Evolutionary conservation across 2,797 vertebrate species (phyloP).

Genomic region (Phoebastria nigripes): DNA sequence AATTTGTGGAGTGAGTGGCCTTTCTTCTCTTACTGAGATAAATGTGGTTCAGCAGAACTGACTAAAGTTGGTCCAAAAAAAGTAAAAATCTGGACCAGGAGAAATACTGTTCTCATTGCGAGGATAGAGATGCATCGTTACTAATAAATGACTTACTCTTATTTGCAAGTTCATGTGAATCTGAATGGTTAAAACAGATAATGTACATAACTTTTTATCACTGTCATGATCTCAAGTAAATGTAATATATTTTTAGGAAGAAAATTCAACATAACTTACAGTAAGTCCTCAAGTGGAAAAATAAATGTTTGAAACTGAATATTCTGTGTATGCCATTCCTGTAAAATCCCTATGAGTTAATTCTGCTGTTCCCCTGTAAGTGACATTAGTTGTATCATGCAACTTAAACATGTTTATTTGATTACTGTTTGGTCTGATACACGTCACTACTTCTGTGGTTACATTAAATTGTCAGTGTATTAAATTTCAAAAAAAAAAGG

Average conservation of each 20-base stretch:
- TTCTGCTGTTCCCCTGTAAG: neutral
- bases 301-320: slow-evolving; percentile 40
- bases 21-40: neutral
- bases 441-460: neutral
- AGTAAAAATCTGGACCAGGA: neutral
- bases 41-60: neutral
- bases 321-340: neutral
- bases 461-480: neutral
- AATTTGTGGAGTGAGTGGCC: neutral
- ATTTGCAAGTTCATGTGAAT: neutral
- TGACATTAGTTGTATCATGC: neutral
- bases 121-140: neutral
- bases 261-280: neutral
- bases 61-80: neutral
- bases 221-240: neutral
- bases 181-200: slow-evolving; percentile 4
- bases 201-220: neutral
- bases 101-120: neutral
- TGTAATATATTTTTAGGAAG: slow-evolving; percentile 5
- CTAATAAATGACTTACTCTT: neutral
- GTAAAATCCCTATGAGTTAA: neutral
- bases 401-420: neutral
- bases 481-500: neutral
- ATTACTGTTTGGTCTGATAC: neutral
- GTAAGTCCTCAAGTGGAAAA: slow-evolving; percentile 20